Conservation (phyloP, 1,140 invertebrate genomes). For the Tribolium madens region DNA sequence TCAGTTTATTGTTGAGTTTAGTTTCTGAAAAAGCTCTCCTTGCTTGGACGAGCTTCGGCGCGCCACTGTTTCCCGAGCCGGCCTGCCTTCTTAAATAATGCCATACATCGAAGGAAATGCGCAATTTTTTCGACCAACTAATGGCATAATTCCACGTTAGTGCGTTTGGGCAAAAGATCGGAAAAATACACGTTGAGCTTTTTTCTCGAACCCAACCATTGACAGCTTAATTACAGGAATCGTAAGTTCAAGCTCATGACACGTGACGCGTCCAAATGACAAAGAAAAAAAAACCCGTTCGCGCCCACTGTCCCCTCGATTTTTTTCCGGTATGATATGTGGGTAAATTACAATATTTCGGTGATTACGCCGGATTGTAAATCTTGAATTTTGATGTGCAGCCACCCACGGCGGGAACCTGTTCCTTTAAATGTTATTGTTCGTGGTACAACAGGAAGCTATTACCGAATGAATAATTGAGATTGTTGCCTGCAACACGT, state of each 20-base stretch:
- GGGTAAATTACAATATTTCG: conserved; percentile 29
- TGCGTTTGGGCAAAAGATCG: conserved; percentile 21
- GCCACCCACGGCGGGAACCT: conserved; percentile 32
- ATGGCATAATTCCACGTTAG: conserved; percentile 10
- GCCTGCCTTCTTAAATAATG: conserved; percentile 1
- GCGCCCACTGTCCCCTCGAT: not conserved
- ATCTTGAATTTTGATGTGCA: conserved; percentile 39
- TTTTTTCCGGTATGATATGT: conserved; percentile 6
- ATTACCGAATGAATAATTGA: conserved; percentile 39
- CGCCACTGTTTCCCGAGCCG: not conserved
- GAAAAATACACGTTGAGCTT: conserved; percentile 18
- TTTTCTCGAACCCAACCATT: conserved; percentile 7
- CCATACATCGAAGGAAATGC: conserved; percentile 33
- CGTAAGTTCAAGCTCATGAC: conserved; percentile 25
- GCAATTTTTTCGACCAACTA: conserved; percentile 38
- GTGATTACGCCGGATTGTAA: conserved; percentile 32
- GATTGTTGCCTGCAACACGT: conserved; percentile 36
- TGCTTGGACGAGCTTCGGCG: too few relatives aligned
- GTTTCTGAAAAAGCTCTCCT: too few relatives aligned
- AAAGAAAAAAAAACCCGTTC: not conserved
- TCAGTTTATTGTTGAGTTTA: too few relatives aligned
- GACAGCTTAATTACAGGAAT: conserved; percentile 25
- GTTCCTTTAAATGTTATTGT: conserved; percentile 39
- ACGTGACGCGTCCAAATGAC: conserved; percentile 1
- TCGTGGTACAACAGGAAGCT: conserved; percentile 35